Conservation (phyloP, 2,888 invertebrate genomes). For the Eristalis arbustorum region DNA sequence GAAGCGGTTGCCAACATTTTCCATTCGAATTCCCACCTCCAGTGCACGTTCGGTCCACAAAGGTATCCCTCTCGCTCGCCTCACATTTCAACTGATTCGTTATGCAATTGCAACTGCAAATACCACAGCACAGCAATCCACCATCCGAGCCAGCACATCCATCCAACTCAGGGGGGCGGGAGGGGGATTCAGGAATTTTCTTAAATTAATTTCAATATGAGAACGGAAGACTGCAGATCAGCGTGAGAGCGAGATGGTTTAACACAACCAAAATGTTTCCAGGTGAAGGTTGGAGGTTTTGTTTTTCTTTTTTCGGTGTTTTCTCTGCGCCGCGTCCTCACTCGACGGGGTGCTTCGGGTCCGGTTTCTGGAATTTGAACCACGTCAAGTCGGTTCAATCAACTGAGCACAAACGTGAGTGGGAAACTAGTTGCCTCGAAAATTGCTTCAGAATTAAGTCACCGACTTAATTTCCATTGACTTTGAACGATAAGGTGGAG, state of each 20-base stretch:
- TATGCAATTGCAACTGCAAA: not conserved
- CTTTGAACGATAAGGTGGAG: not conserved
- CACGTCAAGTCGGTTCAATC: not conserved
- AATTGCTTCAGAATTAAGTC: not conserved
- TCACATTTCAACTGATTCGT: not conserved
- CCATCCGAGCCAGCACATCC: not conserved
- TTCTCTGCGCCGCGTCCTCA: no score
- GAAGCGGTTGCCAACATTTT: not conserved
- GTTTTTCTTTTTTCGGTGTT: not conserved
- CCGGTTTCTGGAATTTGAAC: not conserved
- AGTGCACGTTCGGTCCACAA: not conserved
- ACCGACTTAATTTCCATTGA: not conserved
- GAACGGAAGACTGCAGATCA: not conserved
- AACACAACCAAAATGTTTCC: not conserved
- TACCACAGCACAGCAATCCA: not conserved
- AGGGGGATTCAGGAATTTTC: not conserved
- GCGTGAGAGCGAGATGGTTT: not conserved
- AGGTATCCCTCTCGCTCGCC: not conserved
- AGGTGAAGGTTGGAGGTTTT: not conserved
- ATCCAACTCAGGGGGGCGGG: not conserved
- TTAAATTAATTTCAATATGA: not conserved
- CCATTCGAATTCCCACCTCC: not conserved
- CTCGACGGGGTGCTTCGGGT: not conserved
- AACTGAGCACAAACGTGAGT: not conserved
- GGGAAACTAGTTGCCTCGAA: not conserved